These are phyloP conservation scores for Pipistrellus kuhlii DNA, from an alignment of 2,797 vertebrate species.

Conservation along the genomic window DNA sequence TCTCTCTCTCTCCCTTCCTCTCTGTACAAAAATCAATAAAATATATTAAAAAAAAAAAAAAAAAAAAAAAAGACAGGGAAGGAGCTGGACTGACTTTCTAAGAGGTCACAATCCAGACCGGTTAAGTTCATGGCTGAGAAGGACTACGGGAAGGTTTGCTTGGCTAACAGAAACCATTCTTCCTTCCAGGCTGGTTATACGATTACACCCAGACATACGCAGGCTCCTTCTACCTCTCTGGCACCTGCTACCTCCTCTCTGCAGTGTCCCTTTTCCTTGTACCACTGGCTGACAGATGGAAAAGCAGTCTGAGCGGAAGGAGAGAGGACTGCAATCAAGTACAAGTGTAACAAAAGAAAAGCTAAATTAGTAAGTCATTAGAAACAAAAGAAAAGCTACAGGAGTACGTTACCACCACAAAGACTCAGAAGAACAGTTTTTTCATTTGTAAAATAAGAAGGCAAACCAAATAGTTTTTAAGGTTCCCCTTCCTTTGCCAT, in stretches of 20 bases:
- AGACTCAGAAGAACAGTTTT: neutral
- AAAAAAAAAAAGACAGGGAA: neutral
- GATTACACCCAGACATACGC: slow-evolving; percentile 95
- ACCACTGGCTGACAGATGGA: slow-evolving; percentile 92
- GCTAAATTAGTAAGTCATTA: neutral
- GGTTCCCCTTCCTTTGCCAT: slow-evolving; percentile 34
- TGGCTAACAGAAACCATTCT: slow-evolving; percentile 54
- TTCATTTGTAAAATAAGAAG: slow-evolving; percentile 50
- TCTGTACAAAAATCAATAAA: too few species aligned
- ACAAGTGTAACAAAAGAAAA: slow-evolving; percentile 48
- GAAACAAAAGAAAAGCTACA: slow-evolving; percentile 63
- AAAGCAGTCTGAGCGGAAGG: slow-evolving; percentile 77
- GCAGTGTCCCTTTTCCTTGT: slow-evolving; percentile 94
- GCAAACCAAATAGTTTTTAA: slow-evolving; percentile 37
- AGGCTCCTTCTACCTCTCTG: slow-evolving; percentile 95
- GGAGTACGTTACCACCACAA: slow-evolving; percentile 23
- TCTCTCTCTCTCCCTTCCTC: too few species aligned
- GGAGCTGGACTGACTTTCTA: neutral
- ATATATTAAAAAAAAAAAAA: too few species aligned
- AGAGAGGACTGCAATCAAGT: slow-evolving; percentile 79
- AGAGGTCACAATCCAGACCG: neutral
- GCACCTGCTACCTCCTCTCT: slow-evolving; percentile 94
- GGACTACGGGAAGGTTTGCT: neutral
- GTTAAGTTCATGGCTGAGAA: neutral
- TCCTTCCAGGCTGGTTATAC: slow-evolving; percentile 92